Base-by-base conservation (phyloP, 2,113 vertebrate species). In the Trochalopteron elliotii region DNA sequence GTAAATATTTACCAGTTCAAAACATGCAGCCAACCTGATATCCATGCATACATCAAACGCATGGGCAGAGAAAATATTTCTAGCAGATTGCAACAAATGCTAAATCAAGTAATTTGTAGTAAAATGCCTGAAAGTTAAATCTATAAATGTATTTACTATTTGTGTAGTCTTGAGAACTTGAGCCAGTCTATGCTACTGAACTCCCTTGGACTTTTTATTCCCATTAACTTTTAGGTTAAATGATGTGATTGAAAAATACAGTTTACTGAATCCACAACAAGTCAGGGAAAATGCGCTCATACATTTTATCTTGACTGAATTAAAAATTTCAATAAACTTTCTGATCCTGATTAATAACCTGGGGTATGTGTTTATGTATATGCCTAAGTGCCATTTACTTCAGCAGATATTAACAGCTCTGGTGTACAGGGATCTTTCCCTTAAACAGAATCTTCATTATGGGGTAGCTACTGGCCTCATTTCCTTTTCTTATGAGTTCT, bases 401-500 rank as follows among this genome's bases (percentile, higher is more conserved):
- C 23, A 69, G 47, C 56, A 74, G 71, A 59, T 67, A 40, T 84
- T 61, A 84, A 89, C 47, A 67, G 23, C 24, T 79, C 30, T 86
- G 47, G 12, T 44, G 45, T 17, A 59, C 15, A 59, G 22, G 25
- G 42, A 85, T 53, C n/a, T 47, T 65, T 82, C 89, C 12, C 78
- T 89, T 50, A 65, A 57, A 87, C 78, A 76, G 30, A 45, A 6
- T 57, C 35, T 86, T 77, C 55, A 40, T 50, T 86, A 83, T 18
- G 81, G 31, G 82, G 19, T 59, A 61, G 35, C 47, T 86, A 86
- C 65, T 68, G 40, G 71, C 60, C 68, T 93, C 37, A 85, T 85
- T 95, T 90, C 55, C n/a, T 74, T 69, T 68, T 64, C 55, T 93
- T 71, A 35, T n/a, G 85, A 86, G 70, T 76, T 87, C 70, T 85